Evolutionary conservation across 1,140 invertebrate species (phyloP).

Genomic region (Lepidostoma basale): DNA sequence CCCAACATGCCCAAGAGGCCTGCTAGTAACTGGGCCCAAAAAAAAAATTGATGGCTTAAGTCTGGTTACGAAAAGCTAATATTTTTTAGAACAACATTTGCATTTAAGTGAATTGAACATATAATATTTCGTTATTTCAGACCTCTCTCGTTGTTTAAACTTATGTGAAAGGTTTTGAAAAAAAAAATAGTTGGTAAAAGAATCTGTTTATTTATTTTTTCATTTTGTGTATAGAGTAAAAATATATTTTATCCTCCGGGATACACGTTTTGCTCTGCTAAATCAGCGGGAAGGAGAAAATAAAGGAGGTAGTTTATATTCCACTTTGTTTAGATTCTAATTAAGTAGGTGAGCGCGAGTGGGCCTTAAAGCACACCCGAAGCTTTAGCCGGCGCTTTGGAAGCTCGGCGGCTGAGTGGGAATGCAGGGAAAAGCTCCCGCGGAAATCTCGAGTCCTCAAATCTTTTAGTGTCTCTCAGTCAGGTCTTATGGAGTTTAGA

Average conservation of each 20-base stretch:
- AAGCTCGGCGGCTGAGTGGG: not conserved
- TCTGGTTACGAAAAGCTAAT: too few species aligned
- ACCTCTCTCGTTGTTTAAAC: not conserved
- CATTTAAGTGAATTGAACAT: too few species aligned
- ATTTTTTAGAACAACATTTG: constrained; percentile 4
- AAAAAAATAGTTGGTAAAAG: not conserved
- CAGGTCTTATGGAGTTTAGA: too few species aligned
- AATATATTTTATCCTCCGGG: not conserved
- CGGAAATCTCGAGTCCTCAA: too few species aligned
- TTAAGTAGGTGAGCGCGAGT: constrained; percentile 13
- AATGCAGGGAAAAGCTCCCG: not conserved
- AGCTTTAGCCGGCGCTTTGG: constrained; percentile 8
- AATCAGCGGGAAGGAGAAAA: constrained; percentile 1
- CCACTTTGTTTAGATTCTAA: constrained; percentile 23
- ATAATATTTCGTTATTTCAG: not conserved
- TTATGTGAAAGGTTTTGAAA: not conserved
- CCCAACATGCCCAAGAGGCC: too few species aligned
- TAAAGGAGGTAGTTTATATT: not conserved
- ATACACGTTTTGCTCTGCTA: constrained; percentile 8
- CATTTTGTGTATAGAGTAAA: not conserved
- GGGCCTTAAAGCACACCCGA: constrained; percentile 1
- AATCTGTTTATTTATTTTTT: not conserved
- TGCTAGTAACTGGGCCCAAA: too few species aligned
- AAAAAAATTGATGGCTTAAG: too few species aligned
- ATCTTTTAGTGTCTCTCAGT: too few species aligned